These are phyloP conservation scores for Hyposoter dolosus DNA, from an alignment of 2,888 invertebrate species.

Conservation along the genomic window DNA sequence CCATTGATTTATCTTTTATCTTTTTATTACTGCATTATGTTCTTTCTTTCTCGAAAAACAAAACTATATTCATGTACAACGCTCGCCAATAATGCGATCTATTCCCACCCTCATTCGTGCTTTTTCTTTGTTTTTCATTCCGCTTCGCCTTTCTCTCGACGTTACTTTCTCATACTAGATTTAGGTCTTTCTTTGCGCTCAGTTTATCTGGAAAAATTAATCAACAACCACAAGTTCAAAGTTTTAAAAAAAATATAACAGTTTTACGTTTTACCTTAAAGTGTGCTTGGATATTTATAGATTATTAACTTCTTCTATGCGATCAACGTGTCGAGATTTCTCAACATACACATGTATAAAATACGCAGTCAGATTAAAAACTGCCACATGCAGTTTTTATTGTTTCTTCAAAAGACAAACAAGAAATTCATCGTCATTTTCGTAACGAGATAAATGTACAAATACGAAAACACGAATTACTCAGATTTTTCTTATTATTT, in stretches of 20 bases:
- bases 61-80: slow-evolving; percentile 34
- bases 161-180: slow-evolving; percentile 75
- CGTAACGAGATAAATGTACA: not conserved
- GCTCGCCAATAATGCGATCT: slow-evolving; percentile 53
- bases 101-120: slow-evolving; percentile 64
- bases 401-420: not conserved
- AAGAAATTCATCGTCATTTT: not conserved
- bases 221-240: slow-evolving; percentile 74
- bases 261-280: slow-evolving; percentile 19
- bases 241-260: slow-evolving; percentile 46
- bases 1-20: slow-evolving; percentile 59
- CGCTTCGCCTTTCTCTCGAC: slow-evolving; percentile 60
- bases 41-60: slow-evolving; percentile 60
- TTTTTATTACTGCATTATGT: slow-evolving; percentile 57
- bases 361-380: slow-evolving; percentile 34
- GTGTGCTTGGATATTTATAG: slow-evolving; percentile 15
- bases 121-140: slow-evolving; percentile 69
- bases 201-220: slow-evolving; percentile 82
- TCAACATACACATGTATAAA: slow-evolving; percentile 23
- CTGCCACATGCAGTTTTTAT: slow-evolving; percentile 49
- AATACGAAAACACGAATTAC: slow-evolving; percentile 14
- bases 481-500: slow-evolving; percentile 1
- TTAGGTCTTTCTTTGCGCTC: slow-evolving; percentile 78
- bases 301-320: slow-evolving; percentile 26
- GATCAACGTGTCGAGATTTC: slow-evolving; percentile 20